Percentiles rank a stretch among this genome's conserved stretches.
Evolutionary conservation across 64 coral and sea anemone genomes (phyloP).

Genomic region (Montipora cactus): DNA sequence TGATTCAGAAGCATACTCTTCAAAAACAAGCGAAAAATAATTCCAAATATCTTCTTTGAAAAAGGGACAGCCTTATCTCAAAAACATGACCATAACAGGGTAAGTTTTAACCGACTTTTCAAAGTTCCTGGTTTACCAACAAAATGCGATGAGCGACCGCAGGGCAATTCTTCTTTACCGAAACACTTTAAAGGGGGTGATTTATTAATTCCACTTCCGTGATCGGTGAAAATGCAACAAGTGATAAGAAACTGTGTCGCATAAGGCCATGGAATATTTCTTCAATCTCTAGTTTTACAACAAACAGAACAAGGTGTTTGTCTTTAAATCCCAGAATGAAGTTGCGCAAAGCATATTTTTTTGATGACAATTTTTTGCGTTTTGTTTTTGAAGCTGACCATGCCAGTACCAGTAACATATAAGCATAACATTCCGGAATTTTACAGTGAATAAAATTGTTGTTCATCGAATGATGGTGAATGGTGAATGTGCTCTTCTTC

Average conservation of each 20-base stretch:
- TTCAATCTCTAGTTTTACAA: background rate
- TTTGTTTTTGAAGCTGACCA: background rate
- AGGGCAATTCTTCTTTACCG: background rate
- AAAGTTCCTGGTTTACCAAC: constrained; percentile 22
- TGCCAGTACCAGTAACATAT: background rate
- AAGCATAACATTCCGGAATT: background rate
- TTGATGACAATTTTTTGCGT: background rate
- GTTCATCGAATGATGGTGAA: background rate
- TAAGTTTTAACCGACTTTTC: constrained; percentile 6
- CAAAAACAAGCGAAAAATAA: constrained; percentile 63
- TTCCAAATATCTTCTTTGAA: constrained; percentile 18
- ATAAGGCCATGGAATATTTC: background rate
- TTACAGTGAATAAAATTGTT: background rate
- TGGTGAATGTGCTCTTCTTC: background rate
- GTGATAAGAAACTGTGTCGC: background rate
- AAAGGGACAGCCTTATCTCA: background rate
- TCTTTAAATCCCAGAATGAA: background rate
- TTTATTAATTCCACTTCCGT: background rate
- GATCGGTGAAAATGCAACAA: too few relatives aligned
- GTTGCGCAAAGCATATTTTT: background rate
- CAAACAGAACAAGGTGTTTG: background rate
- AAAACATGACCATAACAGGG: background rate
- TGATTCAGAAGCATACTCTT: background rate
- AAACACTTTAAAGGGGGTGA: background rate
- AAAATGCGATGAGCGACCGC: constrained; percentile 35